Evolutionary conservation across 1,140 invertebrate species (phyloP), one percentile per base, ranked within the genome.

Genomic region (Marisa cornuarietis): DNA sequence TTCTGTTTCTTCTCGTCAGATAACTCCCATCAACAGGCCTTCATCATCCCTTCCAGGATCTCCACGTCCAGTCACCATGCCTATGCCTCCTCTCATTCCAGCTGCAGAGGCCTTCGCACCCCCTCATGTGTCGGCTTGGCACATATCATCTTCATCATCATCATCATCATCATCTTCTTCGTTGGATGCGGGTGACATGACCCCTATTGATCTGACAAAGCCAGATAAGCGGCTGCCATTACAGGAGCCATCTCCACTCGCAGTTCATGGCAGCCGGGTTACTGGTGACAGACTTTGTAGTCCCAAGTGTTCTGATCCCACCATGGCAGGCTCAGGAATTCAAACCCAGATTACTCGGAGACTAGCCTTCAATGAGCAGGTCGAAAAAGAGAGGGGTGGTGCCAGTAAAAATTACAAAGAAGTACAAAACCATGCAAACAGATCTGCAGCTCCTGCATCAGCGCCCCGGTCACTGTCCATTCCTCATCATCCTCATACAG

Each of bases 51-150:
- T 68, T n/a, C 65, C 65, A 68, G 65, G 22, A 68, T 24, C n/a
- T 68, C 26, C 65, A 68, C n/a, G 65, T 68, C 22, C 65, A 24
- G 6, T 31, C 26, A 68, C 13, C 2, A n/a, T 24, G 6, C 65
- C 65, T 68, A n/a, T 68, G 65, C 65, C 65, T 13, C 65, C 22
- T 68, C 65, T 68, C 22, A n/a, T 68, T n/a, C 65, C 22, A n/a
- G n/a, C 65, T 24, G 65, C 22, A 68, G 65, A 68, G 65, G 65
- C 65, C 26, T 24, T 68, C 6, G 65, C 14, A 31, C 65, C 22
- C 22, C n/a, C 65, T 31, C 65, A 13, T 68, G 6, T 31, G 22
- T 11, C 9, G 11, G 4, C 26, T 4, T 68, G 65, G n/a, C 26
- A 68, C 1, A 22, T 58, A 58, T 18, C 11, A 58, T 14, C 22